Evolutionary conservation across 2,888 invertebrate genomes (phyloP).

Genomic region (Ennomos quercinarius): DNA sequence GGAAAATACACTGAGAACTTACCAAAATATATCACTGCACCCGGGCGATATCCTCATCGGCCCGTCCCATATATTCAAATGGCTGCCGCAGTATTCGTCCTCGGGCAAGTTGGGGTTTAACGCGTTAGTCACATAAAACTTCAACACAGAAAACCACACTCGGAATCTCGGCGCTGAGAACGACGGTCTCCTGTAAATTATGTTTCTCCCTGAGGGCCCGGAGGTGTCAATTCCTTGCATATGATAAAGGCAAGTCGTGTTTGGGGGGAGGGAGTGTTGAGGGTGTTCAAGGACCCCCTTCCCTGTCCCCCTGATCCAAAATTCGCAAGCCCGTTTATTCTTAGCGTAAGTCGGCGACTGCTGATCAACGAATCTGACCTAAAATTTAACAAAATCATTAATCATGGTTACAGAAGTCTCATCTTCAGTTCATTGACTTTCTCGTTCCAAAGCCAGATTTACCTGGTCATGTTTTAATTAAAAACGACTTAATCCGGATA

Average conservation of each 20-base stretch:
- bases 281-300: slow-evolving; percentile 94
- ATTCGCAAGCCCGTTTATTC: slow-evolving; percentile 93
- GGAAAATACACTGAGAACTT: slow-evolving; percentile 58
- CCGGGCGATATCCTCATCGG: slow-evolving; percentile 90
- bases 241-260: slow-evolving; percentile 95
- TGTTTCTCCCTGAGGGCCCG: slow-evolving; percentile 84
- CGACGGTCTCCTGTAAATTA: slow-evolving; percentile 83
- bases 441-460: too few relatives aligned
- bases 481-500: slow-evolving; percentile 18
- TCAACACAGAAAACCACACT: slow-evolving; percentile 94
- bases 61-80: slow-evolving; percentile 95
- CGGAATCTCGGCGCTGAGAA: slow-evolving; percentile 89
- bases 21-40: slow-evolving; percentile 94
- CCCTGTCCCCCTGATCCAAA: slow-evolving; percentile 93
- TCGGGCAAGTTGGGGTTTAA: slow-evolving; percentile 87
- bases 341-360: slow-evolving; percentile 94
- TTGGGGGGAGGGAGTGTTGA: slow-evolving; percentile 93
- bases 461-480: background rate
- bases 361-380: slow-evolving; percentile 94
- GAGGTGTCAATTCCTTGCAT: slow-evolving; percentile 88
- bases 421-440: too few relatives aligned
- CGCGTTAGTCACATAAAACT: slow-evolving; percentile 91
- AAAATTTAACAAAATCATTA: slow-evolving; percentile 50
- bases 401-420: slow-evolving; percentile 13
- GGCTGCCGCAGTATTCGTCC: slow-evolving; percentile 92